These are phyloP conservation scores for Ochropacha duplaris DNA, from an alignment of 2,888 invertebrate species.

Conservation along the genomic window DNA sequence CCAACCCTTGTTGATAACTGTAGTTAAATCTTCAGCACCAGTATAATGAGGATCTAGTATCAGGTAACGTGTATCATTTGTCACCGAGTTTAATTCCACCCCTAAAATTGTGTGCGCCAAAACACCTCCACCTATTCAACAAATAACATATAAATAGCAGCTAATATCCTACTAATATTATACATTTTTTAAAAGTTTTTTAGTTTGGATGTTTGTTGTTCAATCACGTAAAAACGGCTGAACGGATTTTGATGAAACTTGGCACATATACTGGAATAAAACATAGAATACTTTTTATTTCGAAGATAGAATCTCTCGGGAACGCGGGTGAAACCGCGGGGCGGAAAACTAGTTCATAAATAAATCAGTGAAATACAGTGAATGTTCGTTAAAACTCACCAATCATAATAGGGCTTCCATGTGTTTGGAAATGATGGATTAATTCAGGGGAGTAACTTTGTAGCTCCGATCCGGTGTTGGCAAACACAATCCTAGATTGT, in stretches of 20 bases:
- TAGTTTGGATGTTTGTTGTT: too few species aligned
- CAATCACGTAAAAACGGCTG: too few species aligned
- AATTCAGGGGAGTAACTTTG: constrained; percentile 90
- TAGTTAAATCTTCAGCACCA: constrained; percentile 90
- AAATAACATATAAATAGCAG: background rate
- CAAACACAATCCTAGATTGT: constrained; percentile 91
- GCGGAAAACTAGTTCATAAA: too few species aligned
- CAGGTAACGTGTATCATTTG: constrained; percentile 93
- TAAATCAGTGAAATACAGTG: background rate
- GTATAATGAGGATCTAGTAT: constrained; percentile 99
- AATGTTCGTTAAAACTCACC: constrained; percentile 80
- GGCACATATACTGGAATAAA: too few species aligned
- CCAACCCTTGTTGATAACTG: constrained; percentile 93
- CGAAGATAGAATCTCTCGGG: too few species aligned
- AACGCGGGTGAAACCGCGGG: too few species aligned
- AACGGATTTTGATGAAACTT: too few species aligned
- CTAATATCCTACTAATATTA: background rate
- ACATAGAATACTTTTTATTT: too few species aligned
- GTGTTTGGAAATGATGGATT: constrained; percentile 93
- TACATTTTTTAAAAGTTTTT: too few species aligned
- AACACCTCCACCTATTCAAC: constrained; percentile 92
- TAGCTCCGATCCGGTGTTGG: constrained; percentile 93
- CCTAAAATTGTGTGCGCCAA: constrained; percentile 99
- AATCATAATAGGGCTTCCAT: constrained; percentile 99
- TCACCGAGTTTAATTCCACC: constrained; percentile 91